Evolutionary conservation across 2,797 vertebrate species (phyloP), one percentile per base, ranked within the genome.

Genomic region (Manis javanica): DNA sequence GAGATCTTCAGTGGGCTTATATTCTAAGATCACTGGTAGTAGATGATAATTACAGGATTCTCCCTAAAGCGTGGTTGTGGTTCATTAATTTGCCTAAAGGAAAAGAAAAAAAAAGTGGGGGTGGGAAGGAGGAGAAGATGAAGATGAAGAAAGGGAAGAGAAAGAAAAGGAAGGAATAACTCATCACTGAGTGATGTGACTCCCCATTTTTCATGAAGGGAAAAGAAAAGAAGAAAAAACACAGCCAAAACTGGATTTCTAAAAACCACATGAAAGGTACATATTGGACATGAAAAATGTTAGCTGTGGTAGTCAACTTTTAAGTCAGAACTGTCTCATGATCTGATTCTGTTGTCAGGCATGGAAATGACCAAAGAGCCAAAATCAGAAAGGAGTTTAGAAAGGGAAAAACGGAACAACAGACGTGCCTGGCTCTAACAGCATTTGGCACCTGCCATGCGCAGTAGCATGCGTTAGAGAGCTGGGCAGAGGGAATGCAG

Each of bases 391-490:
- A 69, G 46, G 16, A 15, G 7, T 6, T 66, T 3, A 61, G 49
- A 42, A 66, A 46, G n/a, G 9, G 1, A 2, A 55, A 96, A 78
- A 97, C 75, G 11, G 11, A 90, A 90, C 94, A 89, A 66, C 82
- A 69, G 72, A 83, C 23, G 19, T 94, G 94, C 37, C 91, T 95
- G 88, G 87, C 89, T 95, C 93, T 69, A 84, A 93, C 21, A 91
- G 64, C 46, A 34, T 74, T 68, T 87, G 94, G 94, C 66, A 89
- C 84, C 91, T 96, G 90, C 77, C 87, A 46, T 77, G 24, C 34
- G 86, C 0, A 0, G 55, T 59, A 91, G 93, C 79, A 37, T 53
- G 82, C 90, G 92, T 75, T 84, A 87, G 72, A 93, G 49, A 95
- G 71, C 31, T 68, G 49, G 0, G 0, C 84, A 94, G 78, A 91